A percentile compares a stretch with the other conserved stretches of the same genome.
Conservation (phyloP, 2,113 vertebrate genomes). For the Suricata suricatta region DNA sequence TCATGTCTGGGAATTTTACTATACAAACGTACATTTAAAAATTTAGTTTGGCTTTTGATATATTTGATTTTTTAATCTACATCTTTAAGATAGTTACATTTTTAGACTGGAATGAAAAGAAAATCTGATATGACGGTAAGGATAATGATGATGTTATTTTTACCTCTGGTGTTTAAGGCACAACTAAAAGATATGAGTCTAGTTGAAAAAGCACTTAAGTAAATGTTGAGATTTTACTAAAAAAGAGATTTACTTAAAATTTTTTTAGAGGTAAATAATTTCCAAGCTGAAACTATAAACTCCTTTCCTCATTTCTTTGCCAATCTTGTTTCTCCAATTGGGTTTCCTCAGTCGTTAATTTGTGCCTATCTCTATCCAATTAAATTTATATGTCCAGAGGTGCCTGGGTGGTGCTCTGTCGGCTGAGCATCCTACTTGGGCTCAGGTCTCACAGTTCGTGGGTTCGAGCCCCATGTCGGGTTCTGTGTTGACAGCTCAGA, state of each 20-base stretch:
- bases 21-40: neutral
- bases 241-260: neutral
- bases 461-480: too few relatives aligned
- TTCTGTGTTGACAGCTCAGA: too few relatives aligned
- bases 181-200: neutral
- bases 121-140: neutral
- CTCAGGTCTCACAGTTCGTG: too few relatives aligned
- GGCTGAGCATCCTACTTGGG: too few relatives aligned
- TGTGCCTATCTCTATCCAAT: neutral
- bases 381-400: neutral
- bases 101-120: neutral
- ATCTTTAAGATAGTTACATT: neutral
- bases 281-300: neutral
- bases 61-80: neutral
- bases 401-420: too few relatives aligned
- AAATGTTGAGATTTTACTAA: neutral
- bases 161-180: neutral
- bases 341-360: neutral
- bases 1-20: neutral
- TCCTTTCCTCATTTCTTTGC: neutral
- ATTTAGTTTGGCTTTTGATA: neutral
- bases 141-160: neutral
- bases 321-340: neutral
- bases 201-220: neutral
- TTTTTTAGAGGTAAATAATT: neutral